Conservation (phyloP, 23 tunicate species). For the Diplosoma virens region DNA sequence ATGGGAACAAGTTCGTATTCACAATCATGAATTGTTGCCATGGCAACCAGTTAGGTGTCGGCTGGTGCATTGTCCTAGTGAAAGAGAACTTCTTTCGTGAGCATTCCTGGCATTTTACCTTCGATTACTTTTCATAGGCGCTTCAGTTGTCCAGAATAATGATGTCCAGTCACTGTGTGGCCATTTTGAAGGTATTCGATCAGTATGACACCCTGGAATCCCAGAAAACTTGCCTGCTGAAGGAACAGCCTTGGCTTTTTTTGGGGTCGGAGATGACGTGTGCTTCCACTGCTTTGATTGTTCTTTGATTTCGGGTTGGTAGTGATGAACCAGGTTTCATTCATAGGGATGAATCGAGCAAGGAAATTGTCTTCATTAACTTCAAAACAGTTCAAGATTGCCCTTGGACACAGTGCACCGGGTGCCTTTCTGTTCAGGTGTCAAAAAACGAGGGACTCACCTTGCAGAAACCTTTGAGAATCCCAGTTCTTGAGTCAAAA, state of each 20-base stretch:
- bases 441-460: too few relatives aligned
- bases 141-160: not conserved
- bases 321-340: slow-evolving; percentile 20
- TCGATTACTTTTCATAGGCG: not conserved
- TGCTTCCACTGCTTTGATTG: slow-evolving; percentile 38
- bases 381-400: too few relatives aligned
- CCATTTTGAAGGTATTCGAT: too few relatives aligned
- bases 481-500: too few relatives aligned
- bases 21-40: slow-evolving; percentile 34
- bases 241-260: too few relatives aligned
- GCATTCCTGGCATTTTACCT: slow-evolving; percentile 20
- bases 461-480: too few relatives aligned
- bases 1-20: slow-evolving; percentile 10
- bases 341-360: slow-evolving; percentile 6
- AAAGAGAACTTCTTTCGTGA: slow-evolving; percentile 11
- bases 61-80: slow-evolving; percentile 37
- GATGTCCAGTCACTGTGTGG: not conserved
- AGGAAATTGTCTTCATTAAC: too few relatives aligned
- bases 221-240: too few relatives aligned
- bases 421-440: too few relatives aligned
- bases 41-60: slow-evolving; percentile 16
- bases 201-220: too few relatives aligned
- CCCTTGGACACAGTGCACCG: too few relatives aligned
- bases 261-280: slow-evolving; percentile 4
- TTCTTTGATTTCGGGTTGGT: slow-evolving; percentile 14